A percentile compares a stretch with the other conserved stretches of the same genome.
Evolutionary conservation across 2,113 vertebrate genomes (phyloP).

Genomic region (Chrysochloris asiatica): DNA sequence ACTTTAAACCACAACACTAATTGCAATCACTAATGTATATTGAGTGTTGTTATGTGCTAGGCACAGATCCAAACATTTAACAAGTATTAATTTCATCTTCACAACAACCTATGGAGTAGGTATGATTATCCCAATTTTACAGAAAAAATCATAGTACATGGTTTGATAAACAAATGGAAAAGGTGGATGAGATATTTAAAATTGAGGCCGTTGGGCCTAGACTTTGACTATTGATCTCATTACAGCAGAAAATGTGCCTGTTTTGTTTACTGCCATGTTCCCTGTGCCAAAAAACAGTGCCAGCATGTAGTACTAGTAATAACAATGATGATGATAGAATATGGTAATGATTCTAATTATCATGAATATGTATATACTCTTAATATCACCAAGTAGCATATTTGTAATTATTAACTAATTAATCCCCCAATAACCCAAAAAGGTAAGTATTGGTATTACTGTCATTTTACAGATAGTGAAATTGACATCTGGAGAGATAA

Average conservation of each 20-base stretch:
- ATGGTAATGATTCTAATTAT: not conserved
- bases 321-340: not conserved
- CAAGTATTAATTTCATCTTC: not conserved
- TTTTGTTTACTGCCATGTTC: not conserved
- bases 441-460: not conserved
- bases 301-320: not conserved
- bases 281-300: not conserved
- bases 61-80: not conserved
- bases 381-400: not conserved
- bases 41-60: not conserved
- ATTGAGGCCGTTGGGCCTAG: not conserved
- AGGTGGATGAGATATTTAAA: not conserved
- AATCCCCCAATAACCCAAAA: not conserved
- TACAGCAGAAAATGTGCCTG: not conserved
- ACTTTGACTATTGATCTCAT: not conserved
- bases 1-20: not conserved
- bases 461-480: not conserved
- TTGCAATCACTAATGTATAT: not conserved
- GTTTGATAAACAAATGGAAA: constrained; percentile 34
- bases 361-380: not conserved
- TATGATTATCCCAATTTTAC: not conserved
- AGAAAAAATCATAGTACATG: not conserved
- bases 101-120: not conserved
- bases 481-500: not conserved
- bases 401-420: constrained; percentile 1